phyloP scores from a whole-genome alignment of 2,888 invertebrate genomes.

The Salpingus planirostris region DNA sequence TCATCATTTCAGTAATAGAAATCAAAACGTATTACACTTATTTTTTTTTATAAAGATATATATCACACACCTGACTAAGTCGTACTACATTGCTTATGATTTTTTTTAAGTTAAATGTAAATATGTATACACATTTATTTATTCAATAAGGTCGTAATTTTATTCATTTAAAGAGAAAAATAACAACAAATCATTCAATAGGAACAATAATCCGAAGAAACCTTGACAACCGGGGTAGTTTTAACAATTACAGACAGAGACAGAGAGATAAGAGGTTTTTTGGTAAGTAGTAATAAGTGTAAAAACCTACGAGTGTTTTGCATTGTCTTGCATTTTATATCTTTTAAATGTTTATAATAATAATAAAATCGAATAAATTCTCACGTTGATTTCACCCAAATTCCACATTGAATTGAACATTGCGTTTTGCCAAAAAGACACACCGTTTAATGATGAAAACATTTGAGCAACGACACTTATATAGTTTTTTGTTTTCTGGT shows the following conservation, averaged over 20 bases:
- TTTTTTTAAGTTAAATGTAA: too few species aligned
- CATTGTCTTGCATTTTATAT: constrained; percentile 15
- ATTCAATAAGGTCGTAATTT: too few species aligned
- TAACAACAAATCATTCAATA: constrained; percentile 30
- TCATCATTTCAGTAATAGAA: too few species aligned
- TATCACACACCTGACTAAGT: constrained; percentile 38
- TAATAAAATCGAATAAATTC: constrained; percentile 7
- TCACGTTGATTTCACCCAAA: constrained; percentile 43
- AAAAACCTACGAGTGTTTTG: constrained; percentile 14
- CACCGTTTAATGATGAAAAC: constrained; percentile 27
- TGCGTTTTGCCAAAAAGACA: constrained; percentile 42
- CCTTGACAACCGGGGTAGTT: constrained; percentile 31
- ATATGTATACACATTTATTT: too few species aligned
- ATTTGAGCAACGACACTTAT: constrained; percentile 43
- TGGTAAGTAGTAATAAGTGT: constrained; percentile 9
- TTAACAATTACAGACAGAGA: constrained; percentile 15
- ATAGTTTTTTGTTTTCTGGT: too few species aligned
- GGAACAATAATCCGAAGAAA: constrained; percentile 29
- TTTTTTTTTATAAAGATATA: constrained; percentile 19
- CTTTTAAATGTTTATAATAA: not conserved
- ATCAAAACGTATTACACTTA: too few species aligned
- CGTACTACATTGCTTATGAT: constrained; percentile 41
- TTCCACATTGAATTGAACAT: constrained; percentile 40
- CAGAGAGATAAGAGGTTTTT: too few species aligned
- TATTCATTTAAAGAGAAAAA: constrained; percentile 20